phyloP scores from a whole-genome alignment of 2,888 invertebrate species.

The Brenthis hecate region DNA sequence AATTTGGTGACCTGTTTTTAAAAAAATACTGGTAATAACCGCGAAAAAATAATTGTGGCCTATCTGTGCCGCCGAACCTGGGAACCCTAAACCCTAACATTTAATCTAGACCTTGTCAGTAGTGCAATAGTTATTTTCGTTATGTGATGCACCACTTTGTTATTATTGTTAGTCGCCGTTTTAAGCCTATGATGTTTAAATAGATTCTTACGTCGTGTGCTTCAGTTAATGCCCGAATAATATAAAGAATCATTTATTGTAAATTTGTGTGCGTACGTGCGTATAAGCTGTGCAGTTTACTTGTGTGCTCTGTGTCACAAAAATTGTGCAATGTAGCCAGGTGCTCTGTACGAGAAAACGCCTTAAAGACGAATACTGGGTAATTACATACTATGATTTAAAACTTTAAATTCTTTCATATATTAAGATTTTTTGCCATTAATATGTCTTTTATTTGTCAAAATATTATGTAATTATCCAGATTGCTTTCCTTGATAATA shows the following conservation, averaged over 20 bases:
- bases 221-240: constrained; percentile 40
- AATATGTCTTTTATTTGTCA: background rate
- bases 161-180: constrained; percentile 76
- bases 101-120: constrained; percentile 57
- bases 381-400: constrained; percentile 58
- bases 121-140: constrained; percentile 75
- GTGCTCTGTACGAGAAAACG: constrained; percentile 72
- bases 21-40: constrained; percentile 75
- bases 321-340: constrained; percentile 76
- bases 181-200: constrained; percentile 56
- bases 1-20: constrained; percentile 91
- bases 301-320: constrained; percentile 70
- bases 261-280: constrained; percentile 76
- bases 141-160: constrained; percentile 62
- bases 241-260: constrained; percentile 42
- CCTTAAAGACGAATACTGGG: constrained; percentile 58
- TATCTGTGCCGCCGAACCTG: constrained; percentile 80
- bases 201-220: constrained; percentile 59
- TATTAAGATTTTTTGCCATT: background rate
- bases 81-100: constrained; percentile 52
- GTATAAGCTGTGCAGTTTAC: constrained; percentile 79
- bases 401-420: background rate
- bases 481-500: constrained; percentile 47
- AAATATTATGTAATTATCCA: constrained; percentile 66
- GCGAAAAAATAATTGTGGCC: constrained; percentile 54